These are phyloP conservation scores for Drosophila setifemur DNA, from an alignment of 1,140 invertebrate species.

Conservation along the genomic window DNA sequence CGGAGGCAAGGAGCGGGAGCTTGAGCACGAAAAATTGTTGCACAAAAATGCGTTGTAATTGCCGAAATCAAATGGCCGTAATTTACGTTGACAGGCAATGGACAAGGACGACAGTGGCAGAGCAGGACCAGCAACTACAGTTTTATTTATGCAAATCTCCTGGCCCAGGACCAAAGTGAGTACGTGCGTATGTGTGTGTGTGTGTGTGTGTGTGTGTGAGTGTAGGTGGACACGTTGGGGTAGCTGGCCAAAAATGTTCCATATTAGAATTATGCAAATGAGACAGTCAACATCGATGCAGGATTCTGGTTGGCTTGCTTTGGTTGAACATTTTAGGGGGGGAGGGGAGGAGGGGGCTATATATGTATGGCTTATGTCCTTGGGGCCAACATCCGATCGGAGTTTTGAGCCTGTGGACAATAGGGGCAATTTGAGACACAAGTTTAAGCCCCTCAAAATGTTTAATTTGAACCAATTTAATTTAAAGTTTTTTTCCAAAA, in stretches of 20 bases:
- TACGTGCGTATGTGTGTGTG: not conserved
- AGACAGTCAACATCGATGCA: constrained; percentile 36
- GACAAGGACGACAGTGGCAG: constrained; percentile 36
- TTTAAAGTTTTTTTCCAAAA: constrained; percentile 20
- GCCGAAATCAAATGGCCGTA: constrained; percentile 76
- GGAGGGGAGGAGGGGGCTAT: too few species aligned
- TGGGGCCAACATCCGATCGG: constrained; percentile 32
- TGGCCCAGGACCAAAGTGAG: constrained; percentile 2
- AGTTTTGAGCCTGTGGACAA: constrained; percentile 18
- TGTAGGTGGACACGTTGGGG: constrained; percentile 47
- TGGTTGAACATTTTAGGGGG: not conserved
- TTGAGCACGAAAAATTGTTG: constrained; percentile 53
- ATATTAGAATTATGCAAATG: constrained; percentile 81
- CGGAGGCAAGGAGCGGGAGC: not conserved
- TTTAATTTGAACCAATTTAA: constrained; percentile 29
- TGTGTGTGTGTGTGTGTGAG: not conserved
- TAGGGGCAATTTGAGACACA: constrained; percentile 30
- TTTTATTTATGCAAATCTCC: constrained; percentile 77
- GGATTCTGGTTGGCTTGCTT: constrained; percentile 9
- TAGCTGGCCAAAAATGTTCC: constrained; percentile 65
- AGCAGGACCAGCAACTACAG: constrained; percentile 45
- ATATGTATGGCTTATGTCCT: constrained; percentile 20
- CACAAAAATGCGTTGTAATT: constrained; percentile 79
- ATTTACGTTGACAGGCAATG: constrained; percentile 69
- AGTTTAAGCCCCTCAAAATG: constrained; percentile 23